Base-by-base conservation (phyloP, 2,797 vertebrate species). In the Hephaestus fuliginosus region DNA sequence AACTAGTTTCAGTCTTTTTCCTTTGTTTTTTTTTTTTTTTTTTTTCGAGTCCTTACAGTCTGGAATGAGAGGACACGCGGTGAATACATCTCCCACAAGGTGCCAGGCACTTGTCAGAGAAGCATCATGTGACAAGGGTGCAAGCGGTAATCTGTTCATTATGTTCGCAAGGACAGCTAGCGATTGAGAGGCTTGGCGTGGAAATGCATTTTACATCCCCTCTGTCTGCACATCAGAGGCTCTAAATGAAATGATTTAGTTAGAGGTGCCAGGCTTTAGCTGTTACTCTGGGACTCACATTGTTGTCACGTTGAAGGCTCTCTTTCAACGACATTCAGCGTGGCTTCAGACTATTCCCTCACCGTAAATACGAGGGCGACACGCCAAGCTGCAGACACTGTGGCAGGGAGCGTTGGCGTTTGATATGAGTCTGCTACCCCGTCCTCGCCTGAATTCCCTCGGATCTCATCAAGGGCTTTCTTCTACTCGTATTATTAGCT, bases 201-300 rank as follows among this genome's bases (percentile, higher is more conserved):
- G 77, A 91, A 93, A 91, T 87, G 87, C 86, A 82, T 90, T 89
- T 78, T 68, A 62, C 86, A 82, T 92, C 80, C 78, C 65, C 77
- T 81, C 84, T 82, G 78, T 87, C 84, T 87, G 80, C 87, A 87
- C 87, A 91, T 95, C 91, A 92, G 86, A 92, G 91, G 78, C 83
- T 89, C 69, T 75, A 90, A 95, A 91, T 91, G 73, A 92, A 95
- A 93, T 90, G 82, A 90, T 93, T 94, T 91, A 78, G 85, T 86
- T 62, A 18, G 78, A 89, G 85, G 86, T 86, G 86, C 86, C 87
- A 91, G 83, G 85, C 85, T 80, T 90, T 85, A 75, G 83, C 89
- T 84, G 83, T 77, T 89, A 88, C 90, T 89, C 78, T 53, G 84
- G 87, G 89, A 91, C 84, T 64, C 60, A 33, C 84, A 81, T 83